Conservation (phyloP, 2,113 vertebrate genomes). For the Percopsis transmontana region DNA sequence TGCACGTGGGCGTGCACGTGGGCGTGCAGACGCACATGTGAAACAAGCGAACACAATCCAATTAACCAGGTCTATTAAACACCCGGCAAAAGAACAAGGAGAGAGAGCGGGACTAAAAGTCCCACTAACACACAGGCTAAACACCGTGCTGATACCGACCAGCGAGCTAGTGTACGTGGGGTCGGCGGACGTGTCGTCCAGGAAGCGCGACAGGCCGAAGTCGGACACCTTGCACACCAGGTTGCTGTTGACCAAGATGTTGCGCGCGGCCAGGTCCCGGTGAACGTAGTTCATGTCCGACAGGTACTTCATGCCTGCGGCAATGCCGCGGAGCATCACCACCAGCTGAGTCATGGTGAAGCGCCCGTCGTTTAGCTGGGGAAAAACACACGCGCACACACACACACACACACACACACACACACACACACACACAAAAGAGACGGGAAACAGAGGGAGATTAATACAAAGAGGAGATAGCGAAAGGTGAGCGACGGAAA, state of each 20-base stretch:
- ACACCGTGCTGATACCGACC: background rate
- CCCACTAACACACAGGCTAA: background rate
- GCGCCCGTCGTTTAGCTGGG: slow-evolving; percentile 92
- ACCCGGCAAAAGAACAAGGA: too few species aligned
- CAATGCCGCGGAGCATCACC: slow-evolving; percentile 94
- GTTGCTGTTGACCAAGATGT: slow-evolving; percentile 98
- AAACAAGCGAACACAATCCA: too few species aligned
- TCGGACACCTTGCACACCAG: slow-evolving; percentile 98
- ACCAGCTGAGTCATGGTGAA: slow-evolving; percentile 97
- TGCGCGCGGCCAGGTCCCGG: slow-evolving; percentile 92
- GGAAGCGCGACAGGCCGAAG: slow-evolving; percentile 93
- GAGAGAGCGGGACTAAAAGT: too few species aligned
- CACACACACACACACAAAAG: slow-evolving; percentile 27
- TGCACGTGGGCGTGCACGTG: too few species aligned
- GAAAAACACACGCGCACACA: background rate
- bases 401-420: slow-evolving; percentile 18
- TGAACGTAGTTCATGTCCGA: slow-evolving; percentile 98
- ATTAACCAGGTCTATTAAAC: too few species aligned
- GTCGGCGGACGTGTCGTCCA: slow-evolving; percentile 92
- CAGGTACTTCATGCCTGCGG: slow-evolving; percentile 96
- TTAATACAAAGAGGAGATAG: background rate
- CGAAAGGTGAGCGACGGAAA: background rate
- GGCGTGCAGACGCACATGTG: too few species aligned
- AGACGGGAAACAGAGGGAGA: background rate
- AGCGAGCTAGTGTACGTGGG: slow-evolving; percentile 93